Conservation (phyloP, 2,888 invertebrate genomes). For the Ypsolopha sequella region DNA sequence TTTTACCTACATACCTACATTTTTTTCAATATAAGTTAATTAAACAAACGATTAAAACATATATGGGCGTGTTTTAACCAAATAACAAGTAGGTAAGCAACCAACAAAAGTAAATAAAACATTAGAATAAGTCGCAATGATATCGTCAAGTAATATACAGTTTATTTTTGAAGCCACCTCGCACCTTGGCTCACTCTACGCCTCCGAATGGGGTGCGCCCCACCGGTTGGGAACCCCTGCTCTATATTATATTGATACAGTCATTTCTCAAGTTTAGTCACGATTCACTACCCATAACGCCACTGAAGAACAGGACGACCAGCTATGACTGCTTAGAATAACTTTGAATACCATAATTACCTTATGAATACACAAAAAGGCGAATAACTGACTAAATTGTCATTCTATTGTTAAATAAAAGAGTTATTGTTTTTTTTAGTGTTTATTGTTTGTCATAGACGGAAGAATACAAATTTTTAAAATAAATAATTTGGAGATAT, state of each 20-base stretch:
- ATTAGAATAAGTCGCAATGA: too few relatives aligned
- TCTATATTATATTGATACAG: conserved; percentile 31
- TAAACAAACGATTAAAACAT: too few relatives aligned
- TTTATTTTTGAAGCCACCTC: too few relatives aligned
- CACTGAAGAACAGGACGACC: conserved; percentile 51
- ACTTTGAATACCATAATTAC: conserved; percentile 65
- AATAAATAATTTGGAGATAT: background rate
- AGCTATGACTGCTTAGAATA: conserved; percentile 65
- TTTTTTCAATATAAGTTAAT: too few relatives aligned
- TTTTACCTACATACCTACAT: too few relatives aligned
- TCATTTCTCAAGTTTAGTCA: conserved; percentile 62
- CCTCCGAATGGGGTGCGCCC: too few relatives aligned
- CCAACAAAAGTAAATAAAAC: too few relatives aligned
- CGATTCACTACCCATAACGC: conserved; percentile 31
- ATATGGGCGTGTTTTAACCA: too few relatives aligned
- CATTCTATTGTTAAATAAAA: background rate
- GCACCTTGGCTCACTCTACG: too few relatives aligned
- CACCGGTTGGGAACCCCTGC: too few relatives aligned
- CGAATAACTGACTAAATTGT: conserved; percentile 23
- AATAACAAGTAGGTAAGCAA: too few relatives aligned
- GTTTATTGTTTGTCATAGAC: background rate
- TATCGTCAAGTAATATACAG: too few relatives aligned
- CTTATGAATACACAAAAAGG: conserved; percentile 45
- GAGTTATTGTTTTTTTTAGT: background rate
- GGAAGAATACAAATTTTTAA: background rate